These are phyloP conservation scores for Drosophila triauraria DNA, from an alignment of 1,140 invertebrate genomes.

Conservation along the genomic window DNA sequence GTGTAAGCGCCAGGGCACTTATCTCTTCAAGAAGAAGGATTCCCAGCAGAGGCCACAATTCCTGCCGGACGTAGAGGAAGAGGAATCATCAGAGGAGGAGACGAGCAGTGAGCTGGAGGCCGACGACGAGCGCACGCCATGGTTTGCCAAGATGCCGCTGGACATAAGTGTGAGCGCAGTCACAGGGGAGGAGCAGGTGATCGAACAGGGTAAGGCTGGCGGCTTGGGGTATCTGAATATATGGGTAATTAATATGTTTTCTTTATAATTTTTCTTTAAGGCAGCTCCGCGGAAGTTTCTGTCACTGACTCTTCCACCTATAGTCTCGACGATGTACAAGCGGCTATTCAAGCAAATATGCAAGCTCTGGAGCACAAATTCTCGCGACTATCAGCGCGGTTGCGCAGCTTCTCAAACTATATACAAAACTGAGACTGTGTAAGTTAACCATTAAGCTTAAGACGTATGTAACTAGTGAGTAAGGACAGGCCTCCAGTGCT, in stretches of 20 bases:
- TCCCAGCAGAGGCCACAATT: background rate
- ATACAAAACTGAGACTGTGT: background rate
- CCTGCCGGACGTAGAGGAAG: slow-evolving; percentile 5
- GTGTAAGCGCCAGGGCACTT: slow-evolving; percentile 61
- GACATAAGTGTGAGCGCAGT: slow-evolving; percentile 15
- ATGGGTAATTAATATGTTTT: background rate
- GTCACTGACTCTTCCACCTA: background rate
- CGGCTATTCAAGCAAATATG: background rate
- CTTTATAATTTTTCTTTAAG: background rate
- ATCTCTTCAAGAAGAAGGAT: slow-evolving; percentile 53
- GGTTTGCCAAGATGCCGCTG: slow-evolving; percentile 40
- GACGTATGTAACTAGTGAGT: slow-evolving; percentile 1
- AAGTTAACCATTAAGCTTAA: background rate
- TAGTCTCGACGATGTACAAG: background rate
- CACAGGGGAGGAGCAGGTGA: background rate
- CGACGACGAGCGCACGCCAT: slow-evolving; percentile 17
- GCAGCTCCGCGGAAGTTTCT: background rate
- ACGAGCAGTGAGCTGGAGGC: background rate
- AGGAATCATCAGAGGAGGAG: background rate
- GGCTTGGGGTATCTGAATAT: too few species aligned
- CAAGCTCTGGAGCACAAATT: background rate
- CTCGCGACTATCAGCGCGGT: background rate
- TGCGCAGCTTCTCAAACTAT: background rate
- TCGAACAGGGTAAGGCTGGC: background rate
- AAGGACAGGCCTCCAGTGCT: background rate